Evolutionary conservation across 2,888 invertebrate species (phyloP).

Genomic region (Protophormia terraenovae): DNA sequence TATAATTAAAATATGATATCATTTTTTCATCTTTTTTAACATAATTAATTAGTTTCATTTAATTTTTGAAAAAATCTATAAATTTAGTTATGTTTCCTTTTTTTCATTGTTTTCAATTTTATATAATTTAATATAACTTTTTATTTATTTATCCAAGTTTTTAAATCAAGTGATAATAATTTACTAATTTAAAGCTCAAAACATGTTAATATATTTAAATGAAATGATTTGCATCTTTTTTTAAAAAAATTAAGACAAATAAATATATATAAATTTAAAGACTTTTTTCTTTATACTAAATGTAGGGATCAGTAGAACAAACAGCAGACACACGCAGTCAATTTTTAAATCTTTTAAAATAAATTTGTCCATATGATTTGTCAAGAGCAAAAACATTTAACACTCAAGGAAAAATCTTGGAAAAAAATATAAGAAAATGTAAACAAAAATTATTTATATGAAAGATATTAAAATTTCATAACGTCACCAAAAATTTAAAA

Average conservation of each 20-base stretch:
- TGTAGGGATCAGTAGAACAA: neutral
- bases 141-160: neutral
- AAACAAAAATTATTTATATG: too few species aligned
- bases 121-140: too few species aligned
- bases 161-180: slow-evolving; percentile 22
- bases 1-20: too few species aligned
- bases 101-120: too few species aligned
- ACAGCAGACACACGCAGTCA: slow-evolving; percentile 5
- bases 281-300: neutral
- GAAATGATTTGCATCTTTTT: slow-evolving; percentile 23
- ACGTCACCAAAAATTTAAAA: too few species aligned
- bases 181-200: slow-evolving; percentile 15
- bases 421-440: too few species aligned
- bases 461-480: too few species aligned
- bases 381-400: neutral
- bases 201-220: slow-evolving; percentile 29
- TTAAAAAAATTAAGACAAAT: neutral
- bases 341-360: slow-evolving; percentile 1
- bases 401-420: neutral
- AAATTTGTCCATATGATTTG: slow-evolving; percentile 10
- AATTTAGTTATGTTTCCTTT: too few species aligned
- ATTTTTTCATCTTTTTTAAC: too few species aligned
- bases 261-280: neutral
- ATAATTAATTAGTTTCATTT: too few species aligned
- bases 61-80: too few species aligned